These are phyloP conservation scores for Paracentrotus lividus DNA, from an alignment of 53 echinoderm and acorn worm genomes.

Conservation along the genomic window DNA sequence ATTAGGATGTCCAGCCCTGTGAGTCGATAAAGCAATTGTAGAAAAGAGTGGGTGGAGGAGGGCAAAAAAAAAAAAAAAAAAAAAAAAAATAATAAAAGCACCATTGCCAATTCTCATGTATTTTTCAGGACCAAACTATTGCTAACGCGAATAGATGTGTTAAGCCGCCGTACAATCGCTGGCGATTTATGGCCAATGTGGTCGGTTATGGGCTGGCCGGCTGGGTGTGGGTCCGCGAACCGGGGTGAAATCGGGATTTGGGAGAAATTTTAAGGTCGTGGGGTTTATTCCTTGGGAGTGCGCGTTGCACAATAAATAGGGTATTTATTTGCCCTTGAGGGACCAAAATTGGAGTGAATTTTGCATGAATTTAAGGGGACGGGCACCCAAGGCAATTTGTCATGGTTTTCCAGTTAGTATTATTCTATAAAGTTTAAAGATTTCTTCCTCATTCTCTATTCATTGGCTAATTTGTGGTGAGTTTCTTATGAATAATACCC, in stretches of 20 bases:
- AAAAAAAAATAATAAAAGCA: constrained; percentile 64
- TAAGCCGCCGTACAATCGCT: constrained; percentile 49
- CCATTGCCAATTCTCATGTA: constrained; percentile 62
- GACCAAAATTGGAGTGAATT: constrained; percentile 35
- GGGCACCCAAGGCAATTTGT: constrained; percentile 60
- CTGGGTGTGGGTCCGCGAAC: constrained; percentile 49
- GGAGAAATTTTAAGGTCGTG: constrained; percentile 59
- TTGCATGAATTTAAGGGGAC: constrained; percentile 63
- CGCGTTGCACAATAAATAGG: constrained; percentile 59
- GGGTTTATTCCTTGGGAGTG: constrained; percentile 32
- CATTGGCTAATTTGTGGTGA: constrained; percentile 11
- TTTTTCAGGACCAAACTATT: constrained; percentile 70
- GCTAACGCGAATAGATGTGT: constrained; percentile 20
- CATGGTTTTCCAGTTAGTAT: not conserved
- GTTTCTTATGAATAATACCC: not conserved
- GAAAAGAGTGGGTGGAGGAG: not conserved
- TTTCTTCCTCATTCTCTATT: not conserved
- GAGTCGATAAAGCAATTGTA: not conserved
- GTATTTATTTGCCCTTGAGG: constrained; percentile 47
- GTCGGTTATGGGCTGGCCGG: constrained; percentile 35
- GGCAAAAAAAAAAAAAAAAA: too few species aligned
- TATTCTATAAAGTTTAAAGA: constrained; percentile 23
- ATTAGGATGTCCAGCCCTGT: not conserved
- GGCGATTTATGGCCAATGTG: constrained; percentile 53
- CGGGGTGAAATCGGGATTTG: constrained; percentile 30